Evolutionary conservation across 2,797 vertebrate genomes (phyloP).

Genomic region (Tenualosa thibaudeaui): DNA sequence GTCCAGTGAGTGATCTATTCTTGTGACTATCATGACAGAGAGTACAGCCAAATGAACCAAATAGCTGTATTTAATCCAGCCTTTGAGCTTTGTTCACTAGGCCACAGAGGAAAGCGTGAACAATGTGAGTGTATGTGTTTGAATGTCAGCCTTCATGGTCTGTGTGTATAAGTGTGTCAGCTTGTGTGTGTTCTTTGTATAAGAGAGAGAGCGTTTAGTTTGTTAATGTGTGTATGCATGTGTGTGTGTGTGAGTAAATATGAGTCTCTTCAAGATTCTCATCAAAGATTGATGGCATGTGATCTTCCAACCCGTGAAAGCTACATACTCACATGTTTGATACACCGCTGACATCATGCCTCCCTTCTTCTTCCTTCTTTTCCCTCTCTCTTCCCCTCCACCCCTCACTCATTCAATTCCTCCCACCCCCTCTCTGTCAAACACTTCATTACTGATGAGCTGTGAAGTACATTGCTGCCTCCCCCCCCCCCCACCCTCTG

Average conservation of each 20-base stretch:
- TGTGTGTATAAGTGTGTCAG: background rate
- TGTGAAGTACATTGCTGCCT: slow-evolving; percentile 55
- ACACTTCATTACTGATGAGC: slow-evolving; percentile 72
- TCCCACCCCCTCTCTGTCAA: slow-evolving; percentile 55
- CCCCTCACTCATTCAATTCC: slow-evolving; percentile 31
- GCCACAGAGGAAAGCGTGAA: background rate
- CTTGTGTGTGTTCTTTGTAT: background rate
- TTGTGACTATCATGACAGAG: no score
- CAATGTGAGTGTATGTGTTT: background rate
- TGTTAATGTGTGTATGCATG: background rate
- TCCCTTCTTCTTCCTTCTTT: slow-evolving; percentile 8
- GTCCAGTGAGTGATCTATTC: no score
- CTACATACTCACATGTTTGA: background rate
- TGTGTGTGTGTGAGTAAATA: background rate
- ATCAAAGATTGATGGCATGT: background rate
- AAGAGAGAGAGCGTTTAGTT: background rate
- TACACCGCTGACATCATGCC: background rate
- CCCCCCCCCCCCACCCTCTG: background rate
- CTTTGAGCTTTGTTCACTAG: no score
- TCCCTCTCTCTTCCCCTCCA: slow-evolving; percentile 16
- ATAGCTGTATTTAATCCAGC: no score
- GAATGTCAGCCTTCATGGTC: background rate
- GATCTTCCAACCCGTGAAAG: background rate
- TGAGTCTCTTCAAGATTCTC: no score
- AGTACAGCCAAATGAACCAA: no score